These are phyloP conservation scores for Belgica antarctica DNA, from an alignment of 2,888 invertebrate species.

Conservation along the genomic window DNA sequence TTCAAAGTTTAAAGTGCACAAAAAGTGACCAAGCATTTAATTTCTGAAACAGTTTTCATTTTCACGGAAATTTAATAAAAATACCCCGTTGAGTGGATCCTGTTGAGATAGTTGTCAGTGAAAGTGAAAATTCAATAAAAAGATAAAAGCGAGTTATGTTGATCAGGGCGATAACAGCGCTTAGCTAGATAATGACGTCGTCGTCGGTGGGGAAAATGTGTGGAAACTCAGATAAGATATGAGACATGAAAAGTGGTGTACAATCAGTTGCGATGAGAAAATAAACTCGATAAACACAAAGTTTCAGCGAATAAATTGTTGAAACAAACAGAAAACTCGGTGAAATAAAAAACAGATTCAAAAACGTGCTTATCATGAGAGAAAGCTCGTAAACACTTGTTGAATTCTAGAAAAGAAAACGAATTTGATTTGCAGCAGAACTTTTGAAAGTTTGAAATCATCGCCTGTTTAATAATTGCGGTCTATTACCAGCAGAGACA, in stretches of 20 bases:
- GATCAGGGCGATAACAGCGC: neutral
- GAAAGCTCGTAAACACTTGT: constrained; percentile 38
- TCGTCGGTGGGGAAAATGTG: constrained; percentile 21
- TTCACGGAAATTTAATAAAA: neutral
- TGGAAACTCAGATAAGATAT: neutral
- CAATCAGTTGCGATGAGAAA: neutral
- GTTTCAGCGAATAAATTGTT: constrained; percentile 13
- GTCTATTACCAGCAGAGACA: neutral
- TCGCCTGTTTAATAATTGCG: neutral
- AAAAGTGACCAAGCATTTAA: too few relatives aligned
- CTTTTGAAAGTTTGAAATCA: neutral
- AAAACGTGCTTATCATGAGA: constrained; percentile 40
- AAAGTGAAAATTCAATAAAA: constrained; percentile 28
- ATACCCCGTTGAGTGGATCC: neutral
- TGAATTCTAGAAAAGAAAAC: constrained; percentile 6
- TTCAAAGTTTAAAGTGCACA: neutral
- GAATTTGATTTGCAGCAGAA: constrained; percentile 23
- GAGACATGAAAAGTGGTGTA: neutral
- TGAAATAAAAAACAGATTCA: constrained; percentile 4
- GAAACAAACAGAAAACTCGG: neutral
- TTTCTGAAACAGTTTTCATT: too few relatives aligned
- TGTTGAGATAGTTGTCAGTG: neutral
- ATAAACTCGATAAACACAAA: neutral
- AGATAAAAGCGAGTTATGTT: constrained; percentile 23
- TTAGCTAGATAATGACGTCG: constrained; percentile 1